Base-by-base conservation (phyloP, 30 jellyfish, hydroid and myxozoan species). In the Aurelia sp. region DNA sequence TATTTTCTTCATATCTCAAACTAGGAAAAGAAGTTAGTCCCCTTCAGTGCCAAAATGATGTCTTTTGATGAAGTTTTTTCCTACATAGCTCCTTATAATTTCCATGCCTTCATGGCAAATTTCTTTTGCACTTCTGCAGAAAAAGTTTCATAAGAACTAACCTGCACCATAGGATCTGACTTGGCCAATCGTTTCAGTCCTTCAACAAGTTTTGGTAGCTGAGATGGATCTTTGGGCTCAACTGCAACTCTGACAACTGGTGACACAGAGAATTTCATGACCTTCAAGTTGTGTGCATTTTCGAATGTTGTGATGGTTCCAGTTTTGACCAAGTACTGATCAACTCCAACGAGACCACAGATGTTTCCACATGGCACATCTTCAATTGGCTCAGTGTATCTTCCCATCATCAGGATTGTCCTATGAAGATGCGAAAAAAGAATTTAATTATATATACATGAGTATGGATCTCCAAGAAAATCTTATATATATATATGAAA, bases 241-340 rank as follows among this genome's bases (percentile, higher is more conserved):
- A 96, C 99, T 77, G 99, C 99, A 74, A 96, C 99, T 64, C 99
- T 95, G 50, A 96, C 99, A 78, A 96, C 99, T 24, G 99, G 99
- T 5, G 99, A 96, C 5, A 96, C 99, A 2, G 98, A 91, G 83
- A 96, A 96, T 52, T 91, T 96, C 99, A 96, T 96, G 48, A 88
- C 97, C 60, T 84, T 88, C 82, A 96, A 82, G 72, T 91, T 91
- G 90, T 96, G 99, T 31, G 99, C 99, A 66, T 88, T 64, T 48
- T 92, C 98, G 48, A 66, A 89, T 35, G 99, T 96, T 35, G 99
- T 40, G 38, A 96, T 90, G 30, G 99, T 96, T 52, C 99, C 99
- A 64, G 98, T 91, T 72, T 96, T 96, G 47, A 96, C 93, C 74
- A 96, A 86, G 78, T 67, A 96, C 69, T 96, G 99, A 80, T 96